Conservation (phyloP, 2,888 invertebrate genomes). For the Nomada fucata region DNA sequence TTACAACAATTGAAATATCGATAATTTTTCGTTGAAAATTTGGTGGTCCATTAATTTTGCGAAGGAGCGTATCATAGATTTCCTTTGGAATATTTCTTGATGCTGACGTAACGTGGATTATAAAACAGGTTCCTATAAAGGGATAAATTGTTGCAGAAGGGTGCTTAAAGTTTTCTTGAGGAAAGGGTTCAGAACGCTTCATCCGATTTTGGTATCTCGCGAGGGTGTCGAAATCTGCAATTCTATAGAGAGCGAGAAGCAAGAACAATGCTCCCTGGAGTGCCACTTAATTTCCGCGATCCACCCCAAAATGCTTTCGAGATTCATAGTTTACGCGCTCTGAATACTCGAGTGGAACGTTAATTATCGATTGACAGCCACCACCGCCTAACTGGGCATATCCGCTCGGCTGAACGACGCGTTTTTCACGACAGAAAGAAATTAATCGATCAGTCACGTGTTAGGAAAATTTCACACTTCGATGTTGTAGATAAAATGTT, state of each 20-base stretch:
- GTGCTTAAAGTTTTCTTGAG: too few relatives aligned
- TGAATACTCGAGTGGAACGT: constrained; percentile 13
- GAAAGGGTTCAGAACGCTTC: too few relatives aligned
- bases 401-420: too few relatives aligned
- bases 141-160: too few relatives aligned
- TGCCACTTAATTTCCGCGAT: constrained; percentile 57
- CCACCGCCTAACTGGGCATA: background rate
- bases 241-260: constrained; percentile 25
- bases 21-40: too few relatives aligned
- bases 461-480: constrained; percentile 1
- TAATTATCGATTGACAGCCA: constrained; percentile 33
- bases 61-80: too few relatives aligned
- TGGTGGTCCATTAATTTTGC: too few relatives aligned
- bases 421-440: background rate
- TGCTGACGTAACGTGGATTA: too few relatives aligned
- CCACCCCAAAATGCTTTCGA: constrained; percentile 32
- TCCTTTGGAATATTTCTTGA: too few relatives aligned
- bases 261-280: constrained; percentile 41
- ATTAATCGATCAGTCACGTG: constrained; percentile 8
- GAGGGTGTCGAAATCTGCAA: constrained; percentile 63
- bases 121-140: too few relatives aligned
- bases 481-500: background rate
- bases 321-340: constrained; percentile 21
- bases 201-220: constrained; percentile 26
- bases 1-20: too few relatives aligned